A percentile compares a stretch with the other conserved stretches of the same genome.
Conservation (phyloP, 2,888 invertebrate species). For the Furcula furcula region DNA sequence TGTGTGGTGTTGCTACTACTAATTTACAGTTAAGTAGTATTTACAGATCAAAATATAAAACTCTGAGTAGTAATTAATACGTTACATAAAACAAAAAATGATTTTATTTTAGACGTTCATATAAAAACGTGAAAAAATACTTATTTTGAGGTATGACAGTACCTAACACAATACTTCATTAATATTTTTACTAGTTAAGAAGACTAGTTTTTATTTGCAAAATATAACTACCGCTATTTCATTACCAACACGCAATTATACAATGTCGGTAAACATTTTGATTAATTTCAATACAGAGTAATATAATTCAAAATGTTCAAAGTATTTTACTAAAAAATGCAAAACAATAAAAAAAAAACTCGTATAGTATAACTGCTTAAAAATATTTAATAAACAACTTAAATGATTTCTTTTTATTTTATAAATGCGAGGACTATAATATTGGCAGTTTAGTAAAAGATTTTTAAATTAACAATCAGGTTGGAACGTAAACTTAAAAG, state of each 20-base stretch:
- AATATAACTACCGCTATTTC: background rate
- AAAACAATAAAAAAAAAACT: conserved; percentile 4
- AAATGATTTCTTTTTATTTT: conserved; percentile 32
- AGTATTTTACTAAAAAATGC: too few species aligned
- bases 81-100: background rate
- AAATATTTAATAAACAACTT: conserved; percentile 32
- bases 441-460: conserved; percentile 61
- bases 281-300: too few species aligned
- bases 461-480: conserved; percentile 38
- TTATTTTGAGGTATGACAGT: conserved; percentile 1
- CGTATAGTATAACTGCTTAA: conserved; percentile 22
- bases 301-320: too few species aligned
- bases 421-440: conserved; percentile 74
- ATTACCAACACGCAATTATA: too few species aligned
- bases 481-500: conserved; percentile 57
- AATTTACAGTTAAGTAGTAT: conserved; percentile 33
- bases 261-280: too few species aligned
- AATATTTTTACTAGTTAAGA: background rate
- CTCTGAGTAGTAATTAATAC: conserved; percentile 1
- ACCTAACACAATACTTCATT: background rate
- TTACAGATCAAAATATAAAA: conserved; percentile 32
- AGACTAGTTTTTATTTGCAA: background rate
- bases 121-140: background rate
- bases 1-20: conserved; percentile 29
- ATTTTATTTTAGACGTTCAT: too few species aligned